Evolutionary conservation across 2,113 vertebrate species (phyloP), one percentile per base, ranked within the genome.

Genomic region (Hylia prasina): DNA sequence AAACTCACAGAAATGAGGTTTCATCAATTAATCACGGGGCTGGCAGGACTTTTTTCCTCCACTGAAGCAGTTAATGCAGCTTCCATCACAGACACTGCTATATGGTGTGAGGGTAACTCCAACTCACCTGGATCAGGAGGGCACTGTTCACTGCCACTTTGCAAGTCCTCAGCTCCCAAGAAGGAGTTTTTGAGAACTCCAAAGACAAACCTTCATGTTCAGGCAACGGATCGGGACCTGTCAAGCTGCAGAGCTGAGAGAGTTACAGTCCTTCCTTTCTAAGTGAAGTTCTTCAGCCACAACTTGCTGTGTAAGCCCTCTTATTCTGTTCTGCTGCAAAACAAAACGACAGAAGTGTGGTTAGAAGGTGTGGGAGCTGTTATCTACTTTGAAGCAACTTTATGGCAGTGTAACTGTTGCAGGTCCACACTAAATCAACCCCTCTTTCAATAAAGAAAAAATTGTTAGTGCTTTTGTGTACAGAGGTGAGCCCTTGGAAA

Each of bases 61-160:
- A 6, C 0, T 78, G 69, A 84, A 78, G 71, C 5, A 82, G 72
- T 64, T 64, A 13, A 25, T 7, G 30, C 40, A 39, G 47, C 77
- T 68, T 81, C 56, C 45, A 77, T 21, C 0, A 0, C 0, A 5
- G n/a, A 45, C 2, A 2, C 53, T 60, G 11, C 48, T 48, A 3
- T 2, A 13, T 9, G 39, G 53, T 11, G 6, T 3, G 7, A 70
- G 42, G 56, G 27, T 45, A 48, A 48, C 22, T 70, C 44, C n/a
- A 65, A 12, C 9, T 11, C 40, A 44, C 37, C 2, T 2, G 11
- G 37, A 11, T 53, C n/a, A 48, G 58, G 25, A 82, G 22, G 19
- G 21, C 33, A 42, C n/a, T 2, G 2, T 6, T 73, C 0, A 1
- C 33, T 47, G 33, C 4, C 24, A 20, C 44, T 79, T 35, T 31